Evolutionary conservation across 1,140 invertebrate genomes (phyloP).

Genomic region (Drosophila novamexicana): DNA sequence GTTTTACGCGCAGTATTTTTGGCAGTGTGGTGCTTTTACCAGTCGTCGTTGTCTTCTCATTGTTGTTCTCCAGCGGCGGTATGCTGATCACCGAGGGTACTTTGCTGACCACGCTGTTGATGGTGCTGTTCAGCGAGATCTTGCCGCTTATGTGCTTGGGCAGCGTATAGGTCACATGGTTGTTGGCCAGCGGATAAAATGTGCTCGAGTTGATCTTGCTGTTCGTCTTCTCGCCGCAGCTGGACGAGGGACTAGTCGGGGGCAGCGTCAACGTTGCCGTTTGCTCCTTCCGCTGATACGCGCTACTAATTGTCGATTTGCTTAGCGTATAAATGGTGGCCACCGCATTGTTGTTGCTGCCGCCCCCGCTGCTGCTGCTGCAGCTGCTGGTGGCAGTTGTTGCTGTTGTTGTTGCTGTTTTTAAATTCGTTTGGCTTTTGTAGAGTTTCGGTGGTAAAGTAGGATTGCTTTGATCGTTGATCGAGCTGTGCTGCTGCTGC

Average conservation of each 20-base stretch:
- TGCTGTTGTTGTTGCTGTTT: conserved; percentile 56
- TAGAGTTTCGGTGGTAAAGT: conserved; percentile 84
- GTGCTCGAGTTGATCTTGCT: conserved; percentile 81
- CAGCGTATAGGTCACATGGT: conserved; percentile 83
- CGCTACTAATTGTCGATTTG: conserved; percentile 49
- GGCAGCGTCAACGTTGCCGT: conserved; percentile 68
- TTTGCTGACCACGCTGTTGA: conserved; percentile 83
- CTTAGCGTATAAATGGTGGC: conserved; percentile 77
- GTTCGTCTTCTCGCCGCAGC: conserved; percentile 55
- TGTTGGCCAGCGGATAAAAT: conserved; percentile 81
- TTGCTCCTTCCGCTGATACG: conserved; percentile 66
- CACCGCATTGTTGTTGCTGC: conserved; percentile 58
- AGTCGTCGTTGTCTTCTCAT: conserved; percentile 21
- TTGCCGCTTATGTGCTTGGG: conserved; percentile 83
- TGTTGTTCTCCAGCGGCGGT: conserved; percentile 66
- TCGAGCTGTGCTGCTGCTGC: conserved; percentile 24
- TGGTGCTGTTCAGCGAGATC: conserved; percentile 80
- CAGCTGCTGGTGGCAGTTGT: conserved; percentile 35
- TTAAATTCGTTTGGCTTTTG: conserved; percentile 84
- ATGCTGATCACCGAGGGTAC: conserved; percentile 83
- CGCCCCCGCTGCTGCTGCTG: conserved; percentile 18
- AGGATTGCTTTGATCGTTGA: conserved; percentile 76
- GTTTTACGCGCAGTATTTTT: conserved; percentile 51
- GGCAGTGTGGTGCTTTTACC: conserved; percentile 57
- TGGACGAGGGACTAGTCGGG: conserved; percentile 52